A percentile compares a stretch with the other conserved stretches of the same genome.
These are phyloP conservation scores for Tokudaia muenninki DNA, from an alignment of 2,797 vertebrate genomes.

Conservation along the genomic window DNA sequence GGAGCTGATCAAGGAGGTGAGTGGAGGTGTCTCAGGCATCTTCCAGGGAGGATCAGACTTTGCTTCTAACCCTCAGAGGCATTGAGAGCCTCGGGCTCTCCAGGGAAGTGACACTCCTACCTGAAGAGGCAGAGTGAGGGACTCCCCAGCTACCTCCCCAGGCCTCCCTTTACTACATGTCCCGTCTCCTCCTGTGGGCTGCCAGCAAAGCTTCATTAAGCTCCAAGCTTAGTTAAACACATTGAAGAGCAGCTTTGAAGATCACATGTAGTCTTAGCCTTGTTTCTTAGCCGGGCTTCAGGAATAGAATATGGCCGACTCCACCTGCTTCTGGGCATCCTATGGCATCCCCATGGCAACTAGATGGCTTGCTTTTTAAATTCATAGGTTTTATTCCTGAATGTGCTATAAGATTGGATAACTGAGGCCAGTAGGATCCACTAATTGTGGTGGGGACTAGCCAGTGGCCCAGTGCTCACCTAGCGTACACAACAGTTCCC, in stretches of 20 bases:
- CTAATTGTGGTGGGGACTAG: background rate
- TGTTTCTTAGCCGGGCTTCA: background rate
- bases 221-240: accelerated
- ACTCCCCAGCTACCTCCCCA: accelerated
- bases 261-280: accelerated
- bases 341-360: accelerated
- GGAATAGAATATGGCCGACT: accelerated
- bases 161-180: background rate
- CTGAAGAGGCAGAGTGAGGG: background rate
- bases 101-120: background rate
- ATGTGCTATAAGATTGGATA: background rate
- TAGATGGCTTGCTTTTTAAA: background rate
- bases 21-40: background rate
- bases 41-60: background rate
- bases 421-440: background rate
- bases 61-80: background rate
- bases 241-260: background rate
- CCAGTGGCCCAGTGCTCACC: background rate
- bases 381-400: background rate
- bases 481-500: background rate
- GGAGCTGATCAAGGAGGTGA: conserved; percentile 95
- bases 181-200: accelerated
- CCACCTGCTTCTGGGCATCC: background rate
- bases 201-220: background rate
- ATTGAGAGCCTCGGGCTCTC: background rate